Conservation (phyloP, 1,140 invertebrate genomes). For the Drosophila ohnishii region DNA sequence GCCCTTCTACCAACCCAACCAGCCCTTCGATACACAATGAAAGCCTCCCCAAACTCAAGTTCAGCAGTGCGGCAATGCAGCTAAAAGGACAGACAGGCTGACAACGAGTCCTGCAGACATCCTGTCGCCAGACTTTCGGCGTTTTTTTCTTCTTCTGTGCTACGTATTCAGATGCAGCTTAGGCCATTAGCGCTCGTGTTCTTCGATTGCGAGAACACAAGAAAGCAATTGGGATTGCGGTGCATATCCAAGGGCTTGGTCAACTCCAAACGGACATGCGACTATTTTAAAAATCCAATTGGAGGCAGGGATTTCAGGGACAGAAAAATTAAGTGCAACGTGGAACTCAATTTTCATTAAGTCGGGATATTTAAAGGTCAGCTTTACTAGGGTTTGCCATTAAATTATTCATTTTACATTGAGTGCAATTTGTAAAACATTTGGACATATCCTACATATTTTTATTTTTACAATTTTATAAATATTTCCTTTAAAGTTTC, state of each 20-base stretch:
- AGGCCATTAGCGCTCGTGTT: conserved; percentile 44
- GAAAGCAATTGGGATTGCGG: conserved; percentile 44
- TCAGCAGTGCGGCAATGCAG: conserved; percentile 74
- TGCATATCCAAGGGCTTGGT: conserved; percentile 22
- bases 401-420: background rate
- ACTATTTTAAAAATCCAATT: conserved; percentile 4
- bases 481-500: no score
- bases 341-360: background rate
- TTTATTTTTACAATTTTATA: background rate
- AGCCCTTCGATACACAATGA: conserved; percentile 16
- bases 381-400: background rate
- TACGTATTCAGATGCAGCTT: conserved; percentile 39
- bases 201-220: conserved; percentile 44
- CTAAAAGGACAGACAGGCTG: conserved; percentile 47
- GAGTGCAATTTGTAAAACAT: no score
- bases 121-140: conserved; percentile 39
- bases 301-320: conserved; percentile 2
- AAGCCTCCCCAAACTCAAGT: conserved; percentile 33
- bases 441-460: background rate
- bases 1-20: background rate
- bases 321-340: background rate
- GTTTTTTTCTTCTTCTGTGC: background rate
- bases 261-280: conserved; percentile 4
- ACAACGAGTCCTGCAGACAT: conserved; percentile 35
- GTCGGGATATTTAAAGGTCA: background rate